Percentiles rank a stretch among this genome's conserved stretches.
Evolutionary conservation across 1,140 invertebrate genomes (phyloP).

Genomic region (Calliopsis andreniformis): DNA sequence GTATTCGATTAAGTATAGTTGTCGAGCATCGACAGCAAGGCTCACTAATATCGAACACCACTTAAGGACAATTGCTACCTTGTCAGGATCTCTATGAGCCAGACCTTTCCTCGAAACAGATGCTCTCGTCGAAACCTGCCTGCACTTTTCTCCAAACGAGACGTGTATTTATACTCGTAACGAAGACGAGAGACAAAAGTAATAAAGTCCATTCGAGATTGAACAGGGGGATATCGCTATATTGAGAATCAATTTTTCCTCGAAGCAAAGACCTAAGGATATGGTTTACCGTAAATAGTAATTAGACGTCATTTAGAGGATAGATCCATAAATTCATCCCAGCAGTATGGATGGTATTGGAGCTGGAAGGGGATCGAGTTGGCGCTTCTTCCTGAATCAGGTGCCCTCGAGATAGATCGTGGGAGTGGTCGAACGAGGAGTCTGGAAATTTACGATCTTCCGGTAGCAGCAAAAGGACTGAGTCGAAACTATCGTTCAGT

Average conservation of each 20-base stretch:
- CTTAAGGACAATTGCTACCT: conserved; percentile 65
- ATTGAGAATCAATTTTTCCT: conserved; percentile 29
- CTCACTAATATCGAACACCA: conserved; percentile 46
- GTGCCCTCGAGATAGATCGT: background rate
- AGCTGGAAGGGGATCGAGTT: background rate
- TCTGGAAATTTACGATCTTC: conserved; percentile 53
- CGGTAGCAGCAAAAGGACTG: conserved; percentile 37
- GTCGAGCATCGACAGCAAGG: conserved; percentile 33
- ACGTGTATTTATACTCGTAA: conserved; percentile 40
- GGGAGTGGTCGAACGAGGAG: conserved; percentile 46
- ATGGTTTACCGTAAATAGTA: conserved; percentile 14
- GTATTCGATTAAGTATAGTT: conserved; percentile 9
- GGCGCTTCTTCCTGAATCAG: background rate
- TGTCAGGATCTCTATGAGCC: conserved; percentile 15
- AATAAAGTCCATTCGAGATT: conserved; percentile 2
- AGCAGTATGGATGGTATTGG: background rate
- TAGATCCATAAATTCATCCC: conserved; percentile 14
- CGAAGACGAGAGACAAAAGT: conserved; percentile 4
- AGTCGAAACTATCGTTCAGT: background rate
- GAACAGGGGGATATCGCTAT: background rate
- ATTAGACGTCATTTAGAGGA: conserved; percentile 4
- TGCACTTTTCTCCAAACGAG: conserved; percentile 35
- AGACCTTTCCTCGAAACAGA: conserved; percentile 49
- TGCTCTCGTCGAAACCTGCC: background rate
- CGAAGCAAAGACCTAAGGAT: background rate